Evolutionary conservation across 1,140 invertebrate genomes (phyloP), one percentile per base, ranked within the genome.

Genomic region (Subanguina moxae): DNA sequence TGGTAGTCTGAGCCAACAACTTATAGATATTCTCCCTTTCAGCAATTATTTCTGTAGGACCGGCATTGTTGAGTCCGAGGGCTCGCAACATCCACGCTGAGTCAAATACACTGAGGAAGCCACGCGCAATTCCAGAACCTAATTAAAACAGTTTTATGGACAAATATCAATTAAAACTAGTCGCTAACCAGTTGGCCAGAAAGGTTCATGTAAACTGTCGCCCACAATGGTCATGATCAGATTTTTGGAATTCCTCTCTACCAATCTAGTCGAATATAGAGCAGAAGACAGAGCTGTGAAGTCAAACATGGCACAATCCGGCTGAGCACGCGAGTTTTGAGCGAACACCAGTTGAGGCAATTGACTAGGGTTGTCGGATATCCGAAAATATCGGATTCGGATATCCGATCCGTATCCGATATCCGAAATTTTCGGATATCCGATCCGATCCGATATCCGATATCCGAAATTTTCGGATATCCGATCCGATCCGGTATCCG

Each of bases 241-340:
- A 57, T 88, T 87, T 71, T 91, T 89, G 0, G 90, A 90, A 68
- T 89, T 85, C 62, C 89, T 86, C 82, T 94, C 89, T 0, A 91
- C 77, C 17, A 93, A 88, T 64, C 90, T 86, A 74, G 89, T 91
- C 25, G 93, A 91, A 86, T 96, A 94, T 84, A 96, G 92, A 0
- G 95, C 92, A 3, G 92, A 91, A 85, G 93, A 98, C 90, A 98
- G 94, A 0, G 93, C 94, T 0, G 95, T 98, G 82, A 99, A 98
- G 84, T 99, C 95, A 84, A 99, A 99, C 88, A 98, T 93, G n/a
- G 94, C 93, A 0, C 97, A 91, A 84, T 98, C 95, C 1, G 93
- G 90, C 82, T 96, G 91, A 1, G 93, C 92, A 82, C 94, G 95
- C 84, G 97, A 93, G 86, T 98, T 98, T 0, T 95, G 90, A 0